Base-by-base conservation (phyloP, 2,888 invertebrate genomes). In the Deroplatys truncata region DNA sequence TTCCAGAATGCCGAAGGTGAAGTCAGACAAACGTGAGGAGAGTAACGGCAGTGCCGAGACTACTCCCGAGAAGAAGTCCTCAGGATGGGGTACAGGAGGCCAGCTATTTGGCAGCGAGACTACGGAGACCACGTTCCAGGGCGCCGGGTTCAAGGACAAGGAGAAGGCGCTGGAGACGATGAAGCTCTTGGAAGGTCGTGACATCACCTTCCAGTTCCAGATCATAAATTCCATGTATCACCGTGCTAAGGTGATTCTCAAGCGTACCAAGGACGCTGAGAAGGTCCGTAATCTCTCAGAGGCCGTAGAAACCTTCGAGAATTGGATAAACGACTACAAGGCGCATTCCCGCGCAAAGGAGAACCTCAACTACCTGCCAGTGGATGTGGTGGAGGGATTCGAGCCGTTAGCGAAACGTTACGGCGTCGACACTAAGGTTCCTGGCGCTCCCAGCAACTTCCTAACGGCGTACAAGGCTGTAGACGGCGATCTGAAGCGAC, bases 111-210 rank as follows among this genome's bases (percentile, higher is more conserved):
- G 92, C 28, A 90, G 91, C 2, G 92, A 92, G 89, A 90, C 91
- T 1, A 92, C 91, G 28, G 92, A 92, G 90, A 92, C 96, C 92
- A 95, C 96, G 0, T 97, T 97, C 84, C 96, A 96, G 9, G 97
- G 96, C 0, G 94, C 97, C 43, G 96, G 97, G 31, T 97, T 97
- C 93, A 97, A 97, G 92, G 97, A 97, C 92, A 96, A 96, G 92
- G 96, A 95, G n/a, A 95, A 96, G 2, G 97, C 97, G 0, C 93
- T 95, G 91, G 95, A 95, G 88, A 97, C 97, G 0, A 93, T 97
- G 10, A 94, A 93, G 94, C 94, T 93, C 31, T 93, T 97, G 91
- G 95, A 96, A 91, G 97, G 96, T 0, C 94, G 97, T 20, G 97
- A 97, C 93, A 96, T 97, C 0, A 96, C 96, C 90, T 97, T 97